Base-by-base conservation (phyloP, 1,140 invertebrate species). In the Wasmannia auropunctata region DNA sequence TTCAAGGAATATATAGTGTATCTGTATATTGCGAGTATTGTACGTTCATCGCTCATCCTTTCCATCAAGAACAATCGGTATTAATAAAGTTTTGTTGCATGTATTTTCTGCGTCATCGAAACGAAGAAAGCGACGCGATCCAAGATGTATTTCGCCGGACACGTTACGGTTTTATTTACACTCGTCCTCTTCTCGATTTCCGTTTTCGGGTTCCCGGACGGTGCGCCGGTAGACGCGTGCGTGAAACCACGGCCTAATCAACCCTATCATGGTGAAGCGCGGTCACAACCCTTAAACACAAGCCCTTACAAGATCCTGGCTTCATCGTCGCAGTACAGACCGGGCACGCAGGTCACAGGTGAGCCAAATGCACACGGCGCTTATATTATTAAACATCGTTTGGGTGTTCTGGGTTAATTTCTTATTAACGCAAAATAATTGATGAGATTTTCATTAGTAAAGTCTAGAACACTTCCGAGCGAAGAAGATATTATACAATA, bases 211-310 rank as follows among this genome's bases (percentile, higher is more conserved):
- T 97, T 98, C 90, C 97, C 97, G 0, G 97, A 97, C 89, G 97
- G 97, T 11, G 97, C 97, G 5, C 97, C 97, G 0, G 96, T 97
- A 11, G 97, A 98, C 92, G 96, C 97, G 28, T 98, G 97, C 91
- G 97, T 97, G 0, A 97, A 97, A 90, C 95, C 96, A 28, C 95
- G 96, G 31, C 96, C 96, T 0, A 97, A 97, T 94, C 96, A 97
- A 89, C 97, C 97, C 0, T 97, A 97, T 93, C 97, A 98, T 87
- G 97, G 97, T 40, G 95, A 96, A 87, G 96, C 97, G 16, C 94
- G 96, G 28, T 95, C 97, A 1, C 97, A 97, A 90, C 95, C 97
- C 0, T 89, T 95, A 2, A 93, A 96, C 1, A 96, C 96, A 0
- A 96, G 96, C 88, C 97, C 97, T 16, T 97, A 97, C 91, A 95